Base-by-base conservation (phyloP, 2,113 vertebrate species). In the Tachycineta bicolor region DNA sequence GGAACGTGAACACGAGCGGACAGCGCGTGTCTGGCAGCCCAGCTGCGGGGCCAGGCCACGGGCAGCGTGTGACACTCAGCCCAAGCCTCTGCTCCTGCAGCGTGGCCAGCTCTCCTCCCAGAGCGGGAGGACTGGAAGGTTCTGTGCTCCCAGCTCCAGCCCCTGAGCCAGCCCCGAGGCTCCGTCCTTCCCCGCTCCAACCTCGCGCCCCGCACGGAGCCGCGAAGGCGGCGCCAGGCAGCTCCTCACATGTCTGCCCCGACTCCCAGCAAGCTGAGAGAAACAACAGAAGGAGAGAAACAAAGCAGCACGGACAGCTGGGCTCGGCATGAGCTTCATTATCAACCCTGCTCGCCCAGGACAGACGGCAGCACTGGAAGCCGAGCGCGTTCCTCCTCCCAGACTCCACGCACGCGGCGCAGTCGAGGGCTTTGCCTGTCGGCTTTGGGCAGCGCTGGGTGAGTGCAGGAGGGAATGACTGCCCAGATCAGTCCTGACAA, bases 291-390 rank as follows among this genome's bases (percentile, higher is more conserved):
- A 93, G 96, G 90, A 82, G 65, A 23, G 78, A 43, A 50, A 84
- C 90, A 93, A 78, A 96, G 95, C 95, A 52, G 89, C 47, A 7
- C 17, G 25, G 94, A 25, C 93, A 96, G 96, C 94, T 90, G 96
- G 93, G 86, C 91, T 78, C 16, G 33, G 73, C 14, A 34, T 8
- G 90, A 95, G 47, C 95, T 58, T 8, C 80, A 28, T 10, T 8
- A 34, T 0, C 37, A 46, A 12, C 89, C 83, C 94, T 25, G 91
- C 89, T 43, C 14, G n/a, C 94, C 55, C 34, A 7, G 79, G 41
- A 12, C 87, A 91, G 81, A 68, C 71, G 65, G 90, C 95, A 83
- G 79, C 85, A 6, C 83, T 2, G 67, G 59, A 34, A 75, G 85
- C 90, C 23, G 70, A 69, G 85, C 1, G 75, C 84, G 53, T 43